These are phyloP conservation scores for Heloderma charlesbogerti DNA, from an alignment of 2,113 vertebrate species.

Conservation along the genomic window DNA sequence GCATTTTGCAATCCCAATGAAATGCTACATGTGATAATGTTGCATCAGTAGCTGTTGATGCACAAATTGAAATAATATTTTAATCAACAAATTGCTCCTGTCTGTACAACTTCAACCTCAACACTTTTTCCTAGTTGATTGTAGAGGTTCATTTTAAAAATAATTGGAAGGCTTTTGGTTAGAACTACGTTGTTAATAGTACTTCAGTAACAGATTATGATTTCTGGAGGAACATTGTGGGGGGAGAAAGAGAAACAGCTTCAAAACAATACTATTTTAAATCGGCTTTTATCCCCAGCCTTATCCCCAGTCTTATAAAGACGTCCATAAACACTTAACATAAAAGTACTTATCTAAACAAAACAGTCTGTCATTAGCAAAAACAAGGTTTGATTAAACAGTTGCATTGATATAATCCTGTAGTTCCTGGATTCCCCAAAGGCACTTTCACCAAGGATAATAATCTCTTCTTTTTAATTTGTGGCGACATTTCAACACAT, in stretches of 20 bases:
- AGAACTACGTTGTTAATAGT: background rate
- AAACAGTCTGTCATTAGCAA: background rate
- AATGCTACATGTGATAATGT: background rate
- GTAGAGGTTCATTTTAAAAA: background rate
- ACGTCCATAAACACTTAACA: fast-evolving
- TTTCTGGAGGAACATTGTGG: background rate
- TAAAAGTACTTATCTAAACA: background rate
- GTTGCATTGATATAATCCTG: background rate
- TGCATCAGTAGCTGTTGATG: background rate
- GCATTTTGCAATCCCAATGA: background rate
- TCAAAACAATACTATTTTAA: background rate
- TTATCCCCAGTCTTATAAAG: background rate
- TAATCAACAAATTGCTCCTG: background rate
- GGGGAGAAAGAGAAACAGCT: background rate
- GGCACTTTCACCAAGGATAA: background rate
- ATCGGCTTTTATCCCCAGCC: background rate
- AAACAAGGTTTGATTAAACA: background rate
- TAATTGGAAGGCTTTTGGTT: background rate
- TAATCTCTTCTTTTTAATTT: background rate
- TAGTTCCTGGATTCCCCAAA: background rate
- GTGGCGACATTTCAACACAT: background rate
- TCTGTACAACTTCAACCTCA: background rate
- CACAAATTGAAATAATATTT: background rate
- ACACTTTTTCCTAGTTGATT: background rate
- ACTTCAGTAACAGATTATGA: background rate